phyloP scores from a whole-genome alignment of 1,140 invertebrate species.

The Drosophila pectinifera region DNA sequence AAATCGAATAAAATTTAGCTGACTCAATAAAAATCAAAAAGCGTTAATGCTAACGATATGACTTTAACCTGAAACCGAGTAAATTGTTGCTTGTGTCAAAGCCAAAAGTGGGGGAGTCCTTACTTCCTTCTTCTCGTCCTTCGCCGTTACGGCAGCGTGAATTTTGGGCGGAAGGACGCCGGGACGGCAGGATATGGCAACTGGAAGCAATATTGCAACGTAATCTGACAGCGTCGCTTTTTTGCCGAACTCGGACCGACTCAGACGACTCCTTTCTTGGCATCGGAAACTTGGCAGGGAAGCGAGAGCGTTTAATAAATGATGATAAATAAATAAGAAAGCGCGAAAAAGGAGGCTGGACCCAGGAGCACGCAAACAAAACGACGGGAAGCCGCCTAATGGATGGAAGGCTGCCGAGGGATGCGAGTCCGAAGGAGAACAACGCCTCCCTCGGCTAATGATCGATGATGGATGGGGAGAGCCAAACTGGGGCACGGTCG shows the following conservation, averaged over 20 bases:
- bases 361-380: slow-evolving; percentile 32
- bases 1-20: slow-evolving; percentile 85
- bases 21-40: slow-evolving; percentile 85
- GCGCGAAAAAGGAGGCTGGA: slow-evolving; percentile 60
- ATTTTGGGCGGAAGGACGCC: slow-evolving; percentile 66
- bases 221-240: slow-evolving; percentile 82
- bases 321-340: slow-evolving; percentile 78
- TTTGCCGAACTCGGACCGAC: slow-evolving; percentile 43
- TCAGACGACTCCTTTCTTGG: slow-evolving; percentile 59
- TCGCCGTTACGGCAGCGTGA: slow-evolving; percentile 33
- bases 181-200: slow-evolving; percentile 75
- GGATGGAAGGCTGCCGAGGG: slow-evolving; percentile 28
- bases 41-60: slow-evolving; percentile 85
- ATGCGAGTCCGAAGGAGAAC: neutral
- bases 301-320: slow-evolving; percentile 68
- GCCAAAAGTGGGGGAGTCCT: slow-evolving; percentile 51
- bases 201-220: slow-evolving; percentile 81
- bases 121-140: slow-evolving; percentile 20
- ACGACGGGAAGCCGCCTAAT: slow-evolving; percentile 48
- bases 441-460: slow-evolving; percentile 6
- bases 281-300: slow-evolving; percentile 57
- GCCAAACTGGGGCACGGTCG: neutral
- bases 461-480: slow-evolving; percentile 30
- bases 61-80: slow-evolving; percentile 84
- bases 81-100: slow-evolving; percentile 83